Evolutionary conservation across 2,888 invertebrate species (phyloP).

Genomic region (Neoascia interrupta): DNA sequence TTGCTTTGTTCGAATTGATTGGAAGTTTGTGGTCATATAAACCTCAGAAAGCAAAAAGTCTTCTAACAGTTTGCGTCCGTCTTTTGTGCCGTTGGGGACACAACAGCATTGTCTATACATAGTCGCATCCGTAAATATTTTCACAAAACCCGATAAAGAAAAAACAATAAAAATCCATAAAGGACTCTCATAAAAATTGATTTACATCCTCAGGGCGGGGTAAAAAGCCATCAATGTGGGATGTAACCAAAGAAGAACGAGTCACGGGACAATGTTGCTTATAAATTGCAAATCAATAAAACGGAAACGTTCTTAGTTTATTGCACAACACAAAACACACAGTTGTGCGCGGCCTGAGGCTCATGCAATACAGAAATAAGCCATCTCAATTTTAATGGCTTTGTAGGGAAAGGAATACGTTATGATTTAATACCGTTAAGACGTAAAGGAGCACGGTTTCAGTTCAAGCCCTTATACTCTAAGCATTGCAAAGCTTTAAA

Average conservation of each 20-base stretch:
- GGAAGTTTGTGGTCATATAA: constrained; percentile 21
- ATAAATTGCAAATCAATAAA: constrained; percentile 40
- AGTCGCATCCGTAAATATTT: constrained; percentile 47
- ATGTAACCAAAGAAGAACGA: background rate
- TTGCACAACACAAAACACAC: too few relatives aligned
- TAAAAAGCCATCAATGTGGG: background rate
- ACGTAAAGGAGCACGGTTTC: too few relatives aligned
- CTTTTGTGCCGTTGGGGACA: too few relatives aligned
- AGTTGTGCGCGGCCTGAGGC: too few relatives aligned
- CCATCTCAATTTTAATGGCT: too few relatives aligned
- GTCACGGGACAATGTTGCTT: constrained; percentile 20
- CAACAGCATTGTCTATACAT: constrained; percentile 4
- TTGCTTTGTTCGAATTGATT: constrained; percentile 34
- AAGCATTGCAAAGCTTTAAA: too few relatives aligned
- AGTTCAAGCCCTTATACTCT: too few relatives aligned
- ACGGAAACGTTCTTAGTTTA: background rate
- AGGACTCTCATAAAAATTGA: constrained; percentile 61
- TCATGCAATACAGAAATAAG: too few relatives aligned
- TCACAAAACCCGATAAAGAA: constrained; percentile 35
- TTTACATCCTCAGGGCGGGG: constrained; percentile 45
- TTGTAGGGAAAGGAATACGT: too few relatives aligned
- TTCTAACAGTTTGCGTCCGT: too few relatives aligned
- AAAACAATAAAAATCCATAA: constrained; percentile 65
- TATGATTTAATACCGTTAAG: too few relatives aligned
- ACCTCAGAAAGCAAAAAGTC: too few relatives aligned